phyloP scores from a whole-genome alignment of 2,113 vertebrate species.

The Cavia porcellus region DNA sequence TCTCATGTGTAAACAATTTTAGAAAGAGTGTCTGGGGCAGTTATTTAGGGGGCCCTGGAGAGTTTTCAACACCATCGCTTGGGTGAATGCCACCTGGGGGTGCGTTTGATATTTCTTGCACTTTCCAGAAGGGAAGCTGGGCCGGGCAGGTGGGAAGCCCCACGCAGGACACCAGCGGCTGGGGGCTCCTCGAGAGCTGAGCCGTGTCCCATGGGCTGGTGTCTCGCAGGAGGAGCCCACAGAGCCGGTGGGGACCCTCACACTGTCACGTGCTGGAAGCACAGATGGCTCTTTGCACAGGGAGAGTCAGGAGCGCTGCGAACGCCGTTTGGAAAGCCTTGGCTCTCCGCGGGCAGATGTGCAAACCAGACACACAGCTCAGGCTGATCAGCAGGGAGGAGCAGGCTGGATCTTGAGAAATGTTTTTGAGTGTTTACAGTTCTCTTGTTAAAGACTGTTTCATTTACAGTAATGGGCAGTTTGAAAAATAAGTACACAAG shows the following conservation, averaged over 20 bases:
- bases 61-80: too few species aligned
- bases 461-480: slow-evolving; percentile 57
- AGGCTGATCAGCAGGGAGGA: background rate
- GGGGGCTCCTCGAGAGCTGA: too few species aligned
- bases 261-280: background rate
- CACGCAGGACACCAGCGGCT: too few species aligned
- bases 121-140: too few species aligned
- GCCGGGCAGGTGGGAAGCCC: too few species aligned
- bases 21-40: background rate
- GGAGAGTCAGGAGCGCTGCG: background rate
- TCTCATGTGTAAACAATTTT: background rate
- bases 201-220: background rate
- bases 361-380: too few species aligned
- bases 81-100: too few species aligned
- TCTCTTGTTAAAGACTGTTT: slow-evolving; percentile 62
- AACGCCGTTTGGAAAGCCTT: too few species aligned
- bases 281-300: background rate
- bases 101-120: too few species aligned
- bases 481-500: slow-evolving; percentile 12
- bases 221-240: too few species aligned
- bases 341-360: too few species aligned
- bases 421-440: slow-evolving; percentile 45
- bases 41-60: too few species aligned
- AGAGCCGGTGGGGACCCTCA: rapidly evolving
- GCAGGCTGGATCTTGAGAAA: slow-evolving; percentile 8